Conservation (phyloP, 2,888 invertebrate genomes). For the Cosmorhoe ocellata region DNA sequence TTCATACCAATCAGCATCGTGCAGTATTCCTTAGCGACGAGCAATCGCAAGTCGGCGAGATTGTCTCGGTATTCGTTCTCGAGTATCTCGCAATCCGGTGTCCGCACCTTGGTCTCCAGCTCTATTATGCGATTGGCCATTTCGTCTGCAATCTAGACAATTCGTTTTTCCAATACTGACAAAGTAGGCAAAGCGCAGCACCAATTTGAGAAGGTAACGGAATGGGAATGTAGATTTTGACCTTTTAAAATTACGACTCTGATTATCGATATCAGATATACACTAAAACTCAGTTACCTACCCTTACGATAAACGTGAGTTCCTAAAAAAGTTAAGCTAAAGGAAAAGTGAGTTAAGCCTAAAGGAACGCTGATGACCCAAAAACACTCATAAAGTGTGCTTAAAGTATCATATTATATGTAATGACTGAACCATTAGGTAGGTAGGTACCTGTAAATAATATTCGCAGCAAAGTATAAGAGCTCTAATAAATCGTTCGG, state of each 20-base stretch:
- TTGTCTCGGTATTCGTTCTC: slow-evolving; percentile 79
- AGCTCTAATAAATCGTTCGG: slow-evolving; percentile 85
- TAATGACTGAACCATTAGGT: slow-evolving; percentile 29
- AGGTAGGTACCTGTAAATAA: slow-evolving; percentile 85
- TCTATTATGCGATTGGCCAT: slow-evolving; percentile 78
- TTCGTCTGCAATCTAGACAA: slow-evolving; percentile 77
- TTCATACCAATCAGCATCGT: slow-evolving; percentile 79
- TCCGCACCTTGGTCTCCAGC: slow-evolving; percentile 76
- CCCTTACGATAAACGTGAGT: background rate
- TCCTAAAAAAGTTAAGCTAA: background rate
- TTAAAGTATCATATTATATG: no score
- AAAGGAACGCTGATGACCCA: no score
- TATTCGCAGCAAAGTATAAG: slow-evolving; percentile 84
- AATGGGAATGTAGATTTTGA: background rate
- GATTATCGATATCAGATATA: no score
- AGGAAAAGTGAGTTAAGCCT: background rate
- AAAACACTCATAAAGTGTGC: slow-evolving; percentile 11
- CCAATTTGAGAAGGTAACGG: background rate
- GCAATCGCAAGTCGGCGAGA: slow-evolving; percentile 80
- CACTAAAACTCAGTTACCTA: no score
- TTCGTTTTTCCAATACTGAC: slow-evolving; percentile 1
- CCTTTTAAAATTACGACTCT: background rate
- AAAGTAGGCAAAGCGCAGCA: slow-evolving; percentile 1
- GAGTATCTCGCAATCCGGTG: slow-evolving; percentile 70
- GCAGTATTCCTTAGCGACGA: slow-evolving; percentile 84